phyloP scores from a whole-genome alignment of 2,797 vertebrate genomes.

The Tachyglossus aculeatus region DNA sequence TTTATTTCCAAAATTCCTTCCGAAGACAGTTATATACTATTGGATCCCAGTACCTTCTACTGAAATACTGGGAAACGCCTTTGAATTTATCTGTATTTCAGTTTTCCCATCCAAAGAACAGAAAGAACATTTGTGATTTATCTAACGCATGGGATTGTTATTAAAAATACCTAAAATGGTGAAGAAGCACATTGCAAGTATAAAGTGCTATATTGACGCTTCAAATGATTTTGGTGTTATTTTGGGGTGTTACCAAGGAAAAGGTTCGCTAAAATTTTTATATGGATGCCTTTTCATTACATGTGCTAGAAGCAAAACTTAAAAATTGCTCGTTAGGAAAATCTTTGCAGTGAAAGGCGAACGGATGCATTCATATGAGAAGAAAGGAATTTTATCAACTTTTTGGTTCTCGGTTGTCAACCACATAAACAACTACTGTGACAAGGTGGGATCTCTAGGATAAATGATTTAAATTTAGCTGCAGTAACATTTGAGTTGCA shows the following conservation, averaged over 20 bases:
- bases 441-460: not conserved
- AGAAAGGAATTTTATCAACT: too few relatives aligned
- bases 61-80: too few relatives aligned
- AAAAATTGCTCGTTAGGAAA: too few relatives aligned
- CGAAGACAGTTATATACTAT: not conserved
- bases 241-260: not conserved
- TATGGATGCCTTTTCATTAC: not conserved
- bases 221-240: not conserved
- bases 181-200: not conserved
- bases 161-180: not conserved
- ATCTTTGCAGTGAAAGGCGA: too few relatives aligned
- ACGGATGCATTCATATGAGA: too few relatives aligned
- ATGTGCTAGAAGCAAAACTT: slow-evolving; percentile 14
- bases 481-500: not conserved
- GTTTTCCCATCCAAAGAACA: not conserved
- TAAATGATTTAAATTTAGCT: not conserved
- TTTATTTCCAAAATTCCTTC: not conserved
- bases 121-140: not conserved
- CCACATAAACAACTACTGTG: too few relatives aligned
- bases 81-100: not conserved
- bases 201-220: not conserved
- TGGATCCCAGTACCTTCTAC: not conserved
- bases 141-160: not conserved
- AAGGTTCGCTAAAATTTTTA: not conserved
- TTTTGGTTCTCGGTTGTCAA: too few relatives aligned